Conservation (phyloP, 2,888 invertebrate species). For the Euplagia quadripunctaria region DNA sequence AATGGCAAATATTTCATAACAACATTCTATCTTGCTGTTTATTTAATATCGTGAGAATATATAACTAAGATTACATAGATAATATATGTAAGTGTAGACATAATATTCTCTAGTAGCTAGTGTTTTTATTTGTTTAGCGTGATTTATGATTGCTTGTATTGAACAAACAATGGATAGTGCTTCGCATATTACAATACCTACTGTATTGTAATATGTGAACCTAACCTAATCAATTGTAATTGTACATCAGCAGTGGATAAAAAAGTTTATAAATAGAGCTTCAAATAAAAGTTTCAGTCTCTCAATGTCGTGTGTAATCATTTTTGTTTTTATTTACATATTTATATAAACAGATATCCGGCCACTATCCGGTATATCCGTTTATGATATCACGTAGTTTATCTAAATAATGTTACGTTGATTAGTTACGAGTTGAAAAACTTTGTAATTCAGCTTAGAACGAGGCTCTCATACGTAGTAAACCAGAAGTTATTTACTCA, state of each 20-base stretch:
- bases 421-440: too few relatives aligned
- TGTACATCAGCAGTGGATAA: neutral
- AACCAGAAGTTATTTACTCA: too few relatives aligned
- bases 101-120: neutral
- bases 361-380: too few relatives aligned
- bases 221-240: neutral
- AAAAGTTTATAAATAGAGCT: neutral
- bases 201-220: neutral
- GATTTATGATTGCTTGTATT: neutral
- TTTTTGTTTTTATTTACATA: too few relatives aligned
- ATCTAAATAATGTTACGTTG: too few relatives aligned
- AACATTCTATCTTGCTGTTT: constrained; percentile 15
- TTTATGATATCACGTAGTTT: too few relatives aligned
- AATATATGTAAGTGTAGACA: neutral
- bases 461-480: too few relatives aligned
- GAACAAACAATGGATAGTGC: neutral
- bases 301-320: too few relatives aligned
- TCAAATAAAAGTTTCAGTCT: too few relatives aligned
- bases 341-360: too few relatives aligned
- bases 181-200: neutral
- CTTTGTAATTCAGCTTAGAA: too few relatives aligned
- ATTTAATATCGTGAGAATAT: constrained; percentile 2
- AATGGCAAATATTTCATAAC: constrained; percentile 38
- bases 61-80: neutral
- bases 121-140: neutral